Conservation (phyloP, 1,140 invertebrate genomes). For the Harpegnathos saltator region DNA sequence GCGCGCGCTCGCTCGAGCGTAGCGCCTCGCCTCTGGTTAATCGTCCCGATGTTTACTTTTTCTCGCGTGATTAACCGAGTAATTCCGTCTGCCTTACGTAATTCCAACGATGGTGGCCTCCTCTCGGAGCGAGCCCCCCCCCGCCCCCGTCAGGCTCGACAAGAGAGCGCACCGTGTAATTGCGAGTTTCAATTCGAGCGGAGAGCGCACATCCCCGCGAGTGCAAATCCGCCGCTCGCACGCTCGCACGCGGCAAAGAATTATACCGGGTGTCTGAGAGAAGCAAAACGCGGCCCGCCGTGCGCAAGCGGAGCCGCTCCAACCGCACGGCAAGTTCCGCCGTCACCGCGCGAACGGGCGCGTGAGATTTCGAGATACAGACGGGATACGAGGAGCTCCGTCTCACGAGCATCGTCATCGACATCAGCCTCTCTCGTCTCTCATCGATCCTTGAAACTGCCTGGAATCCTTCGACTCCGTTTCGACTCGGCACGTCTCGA, state of each 20-base stretch:
- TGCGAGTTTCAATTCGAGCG: slow-evolving; percentile 29
- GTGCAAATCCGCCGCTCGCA: slow-evolving; percentile 47
- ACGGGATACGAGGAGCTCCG: too few relatives aligned
- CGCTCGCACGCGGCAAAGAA: slow-evolving; percentile 2
- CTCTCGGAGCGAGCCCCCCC: neutral
- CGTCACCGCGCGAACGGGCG: too few relatives aligned
- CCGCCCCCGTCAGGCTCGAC: slow-evolving; percentile 18
- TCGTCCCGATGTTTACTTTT: slow-evolving; percentile 52
- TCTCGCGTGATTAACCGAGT: slow-evolving; percentile 38
- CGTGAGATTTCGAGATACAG: too few relatives aligned
- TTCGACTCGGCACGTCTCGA: too few relatives aligned
- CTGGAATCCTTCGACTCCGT: too few relatives aligned
- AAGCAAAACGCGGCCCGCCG: too few relatives aligned
- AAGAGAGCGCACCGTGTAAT: slow-evolving; percentile 6
- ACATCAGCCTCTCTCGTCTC: too few relatives aligned
- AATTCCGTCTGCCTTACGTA: slow-evolving; percentile 30
- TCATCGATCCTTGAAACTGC: too few relatives aligned
- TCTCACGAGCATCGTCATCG: too few relatives aligned
- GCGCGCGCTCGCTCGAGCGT: slow-evolving; percentile 54
- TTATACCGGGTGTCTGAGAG: too few relatives aligned
- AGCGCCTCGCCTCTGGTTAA: slow-evolving; percentile 30
- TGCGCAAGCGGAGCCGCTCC: too few relatives aligned
- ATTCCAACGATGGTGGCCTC: slow-evolving; percentile 39
- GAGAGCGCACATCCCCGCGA: neutral
- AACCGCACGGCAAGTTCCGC: too few relatives aligned